Conservation (phyloP, 2,888 invertebrate species). For the Polydrusus cervinus region DNA sequence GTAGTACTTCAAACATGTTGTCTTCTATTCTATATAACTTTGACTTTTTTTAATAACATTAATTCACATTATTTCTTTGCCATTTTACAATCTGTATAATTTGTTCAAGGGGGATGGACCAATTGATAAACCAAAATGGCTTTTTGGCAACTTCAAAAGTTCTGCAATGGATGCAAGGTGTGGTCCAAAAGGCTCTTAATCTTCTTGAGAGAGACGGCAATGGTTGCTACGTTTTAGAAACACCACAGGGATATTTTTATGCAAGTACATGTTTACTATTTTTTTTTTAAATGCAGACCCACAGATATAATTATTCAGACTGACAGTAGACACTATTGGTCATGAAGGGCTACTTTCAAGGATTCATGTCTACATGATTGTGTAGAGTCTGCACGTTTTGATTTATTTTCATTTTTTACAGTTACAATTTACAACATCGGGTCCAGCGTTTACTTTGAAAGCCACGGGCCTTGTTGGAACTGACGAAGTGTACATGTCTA, state of each 20-base stretch:
- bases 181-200: conserved; percentile 71
- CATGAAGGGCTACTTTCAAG: too few species aligned
- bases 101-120: conserved; percentile 57
- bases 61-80: too few species aligned
- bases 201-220: conserved; percentile 62
- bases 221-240: conserved; percentile 45
- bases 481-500: conserved; percentile 67
- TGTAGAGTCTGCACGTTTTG: too few species aligned
- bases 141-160: conserved; percentile 73
- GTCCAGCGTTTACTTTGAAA: conserved; percentile 74
- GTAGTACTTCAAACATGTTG: too few species aligned
- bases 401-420: conserved; percentile 61
- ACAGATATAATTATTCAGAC: too few species aligned
- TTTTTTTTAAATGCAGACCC: too few species aligned
- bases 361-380: too few species aligned
- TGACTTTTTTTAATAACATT: too few species aligned
- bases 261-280: too few species aligned
- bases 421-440: conserved; percentile 70
- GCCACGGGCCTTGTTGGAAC: conserved; percentile 58
- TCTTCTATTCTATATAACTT: too few species aligned
- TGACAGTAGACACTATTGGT: too few species aligned
- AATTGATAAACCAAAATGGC: conserved; percentile 66
- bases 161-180: conserved; percentile 73
- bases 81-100: background rate
- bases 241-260: conserved; percentile 64